Percentiles rank a stretch among this genome's conserved stretches.
phyloP scores from a whole-genome alignment of 2,797 vertebrate species.

The Ctenochaetus hawaiiensis region DNA sequence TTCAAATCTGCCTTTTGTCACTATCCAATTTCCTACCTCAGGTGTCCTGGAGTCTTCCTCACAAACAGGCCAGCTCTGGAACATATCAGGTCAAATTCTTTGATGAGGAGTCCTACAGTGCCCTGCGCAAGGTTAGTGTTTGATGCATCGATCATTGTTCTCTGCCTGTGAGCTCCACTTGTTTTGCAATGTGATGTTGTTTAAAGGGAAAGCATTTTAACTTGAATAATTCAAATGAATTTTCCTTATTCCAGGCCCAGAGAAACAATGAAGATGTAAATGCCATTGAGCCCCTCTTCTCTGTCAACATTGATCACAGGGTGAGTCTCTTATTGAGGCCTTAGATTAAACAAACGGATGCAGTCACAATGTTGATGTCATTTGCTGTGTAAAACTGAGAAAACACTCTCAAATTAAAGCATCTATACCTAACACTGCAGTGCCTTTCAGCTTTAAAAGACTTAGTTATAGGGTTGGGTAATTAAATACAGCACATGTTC shows the following conservation, averaged over 20 bases:
- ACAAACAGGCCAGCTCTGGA: slow-evolving; percentile 91
- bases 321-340: slow-evolving; percentile 79
- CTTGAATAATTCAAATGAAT: not conserved
- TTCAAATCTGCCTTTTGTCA: not conserved
- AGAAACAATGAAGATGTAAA: slow-evolving; percentile 94
- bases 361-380: not conserved
- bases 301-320: slow-evolving; percentile 93
- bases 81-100: slow-evolving; percentile 95
- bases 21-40: slow-evolving; percentile 55
- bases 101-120: slow-evolving; percentile 94
- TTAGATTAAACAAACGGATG: not conserved
- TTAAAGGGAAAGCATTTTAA: not conserved
- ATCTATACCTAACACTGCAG: not conserved
- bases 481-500: too few relatives aligned
- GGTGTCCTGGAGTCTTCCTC: slow-evolving; percentile 95
- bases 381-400: not conserved
- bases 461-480: not conserved
- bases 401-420: not conserved
- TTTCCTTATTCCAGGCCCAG: slow-evolving; percentile 86
- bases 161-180: not conserved
- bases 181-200: not conserved
- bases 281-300: slow-evolving; percentile 92
- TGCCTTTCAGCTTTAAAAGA: not conserved
- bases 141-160: not conserved
- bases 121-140: slow-evolving; percentile 88